phyloP scores from a whole-genome alignment of 2,888 invertebrate species.

The Calliphora vomitoria region DNA sequence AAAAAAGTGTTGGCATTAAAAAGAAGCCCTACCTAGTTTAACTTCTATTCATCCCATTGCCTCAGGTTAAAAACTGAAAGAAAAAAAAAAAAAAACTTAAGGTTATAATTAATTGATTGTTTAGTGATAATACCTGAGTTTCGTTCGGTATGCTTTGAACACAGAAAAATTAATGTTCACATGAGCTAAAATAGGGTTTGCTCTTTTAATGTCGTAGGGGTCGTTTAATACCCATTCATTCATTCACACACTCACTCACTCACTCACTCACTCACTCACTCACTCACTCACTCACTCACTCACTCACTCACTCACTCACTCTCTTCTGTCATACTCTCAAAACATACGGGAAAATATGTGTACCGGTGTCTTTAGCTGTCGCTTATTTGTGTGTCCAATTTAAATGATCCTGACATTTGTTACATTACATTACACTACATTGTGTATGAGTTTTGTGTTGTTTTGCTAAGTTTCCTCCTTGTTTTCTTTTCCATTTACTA shows the following conservation, averaged over 20 bases:
- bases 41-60: slow-evolving; percentile 21
- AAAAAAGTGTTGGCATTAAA: slow-evolving; percentile 26
- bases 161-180: slow-evolving; percentile 30
- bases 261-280: no score
- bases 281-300: slow-evolving; percentile 1
- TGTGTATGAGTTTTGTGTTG: slow-evolving; percentile 12
- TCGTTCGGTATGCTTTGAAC: slow-evolving; percentile 59
- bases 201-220: slow-evolving; percentile 51
- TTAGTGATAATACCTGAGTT: slow-evolving; percentile 61
- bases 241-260: neutral
- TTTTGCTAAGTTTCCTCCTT: slow-evolving; percentile 29
- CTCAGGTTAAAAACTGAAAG: neutral
- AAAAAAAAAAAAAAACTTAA: slow-evolving; percentile 31
- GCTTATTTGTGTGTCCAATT: slow-evolving; percentile 51
- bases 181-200: slow-evolving; percentile 46
- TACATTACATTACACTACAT: slow-evolving; percentile 46
- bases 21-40: slow-evolving; percentile 58
- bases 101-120: slow-evolving; percentile 64
- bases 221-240: slow-evolving; percentile 38
- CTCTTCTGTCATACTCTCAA: neutral
- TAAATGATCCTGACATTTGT: slow-evolving; percentile 67
- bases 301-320: slow-evolving; percentile 1
- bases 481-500: slow-evolving; percentile 9
- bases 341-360: slow-evolving; percentile 22
- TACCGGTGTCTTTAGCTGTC: slow-evolving; percentile 47